Base-by-base conservation (phyloP, 2,113 vertebrate genomes). In the Cnemophilus loriae region DNA sequence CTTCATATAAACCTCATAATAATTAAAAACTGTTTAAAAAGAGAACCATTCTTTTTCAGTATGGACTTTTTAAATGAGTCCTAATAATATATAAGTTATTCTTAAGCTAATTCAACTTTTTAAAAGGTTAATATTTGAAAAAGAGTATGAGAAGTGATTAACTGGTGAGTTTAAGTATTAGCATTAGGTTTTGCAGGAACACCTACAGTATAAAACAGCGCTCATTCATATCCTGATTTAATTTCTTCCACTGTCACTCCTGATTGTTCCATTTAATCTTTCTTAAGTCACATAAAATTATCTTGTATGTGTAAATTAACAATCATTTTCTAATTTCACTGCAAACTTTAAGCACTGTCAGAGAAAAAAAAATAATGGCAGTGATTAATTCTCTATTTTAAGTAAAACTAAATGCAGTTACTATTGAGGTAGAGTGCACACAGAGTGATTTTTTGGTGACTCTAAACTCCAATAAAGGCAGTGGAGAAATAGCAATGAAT, bases 151-250 rank as follows among this genome's bases (percentile, higher is more conserved):
- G 75, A 97, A 90, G 82, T 96, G 84, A 97, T 97, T 97, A 96
- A 96, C 90, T 95, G 97, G 96, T 97, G 96, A 97, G 93, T 95
- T 96, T 96, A 96, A 96, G 68, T 93, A 96, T 86, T 93, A 95
- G 73, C 87, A 92, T 97, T 96, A 97, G 90, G 75, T 96, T 97
- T 97, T 95, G 83, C 74, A 78, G 85, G 83, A 96, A 97, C 94
- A 97, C 93, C 95, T 95, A 96, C 89, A 86, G 91, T 92, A 97
- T 92, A 97, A 97, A 97, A 96, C 71, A 97, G 76, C 11, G 26
- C 93, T 98, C 95, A 97, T 98, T 98, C 97, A 98, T 97, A 98
- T 95, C 95, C 96, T 98, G 97, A 98, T 97, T 98, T 98, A 98
- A 97, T 98, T 97, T 98, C 89, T 97, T 97, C 64, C 82, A 95